Conservation (phyloP, 1,140 invertebrate species). For the Hydropsyche tenuis region DNA sequence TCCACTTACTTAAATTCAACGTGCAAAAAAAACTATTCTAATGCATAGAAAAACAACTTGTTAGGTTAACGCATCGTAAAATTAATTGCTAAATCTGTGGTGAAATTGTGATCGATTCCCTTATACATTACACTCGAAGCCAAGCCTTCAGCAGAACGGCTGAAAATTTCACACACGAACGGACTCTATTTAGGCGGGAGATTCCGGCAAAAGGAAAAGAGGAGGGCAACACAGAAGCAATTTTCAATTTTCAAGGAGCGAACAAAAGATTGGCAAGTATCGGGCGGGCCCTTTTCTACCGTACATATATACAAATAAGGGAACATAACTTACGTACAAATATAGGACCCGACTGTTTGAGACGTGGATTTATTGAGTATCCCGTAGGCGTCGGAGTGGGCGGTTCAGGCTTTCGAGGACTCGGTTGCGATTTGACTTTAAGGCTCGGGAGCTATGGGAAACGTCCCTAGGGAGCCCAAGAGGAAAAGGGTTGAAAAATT, state of each 20-base stretch:
- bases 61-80: neutral
- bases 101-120: neutral
- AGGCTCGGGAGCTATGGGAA: neutral
- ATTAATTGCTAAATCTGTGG: slow-evolving; percentile 17
- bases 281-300: neutral
- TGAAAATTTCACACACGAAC: slow-evolving; percentile 16
- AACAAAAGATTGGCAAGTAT: slow-evolving; percentile 27
- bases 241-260: slow-evolving; percentile 22
- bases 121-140: neutral
- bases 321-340: neutral
- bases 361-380: slow-evolving; percentile 28
- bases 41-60: no score
- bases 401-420: neutral
- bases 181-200: slow-evolving; percentile 5
- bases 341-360: slow-evolving; percentile 24
- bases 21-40: no score
- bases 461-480: no score
- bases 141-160: neutral
- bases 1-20: no score
- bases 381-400: slow-evolving; percentile 9
- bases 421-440: neutral
- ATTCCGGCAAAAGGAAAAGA: no score
- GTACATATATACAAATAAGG: neutral
- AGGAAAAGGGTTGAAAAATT: slow-evolving; percentile 19
- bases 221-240: neutral